Percentiles rank a stretch among this genome's conserved stretches.
These are phyloP conservation scores for Canis aureus DNA, from an alignment of 2,113 vertebrate genomes.

Conservation along the genomic window DNA sequence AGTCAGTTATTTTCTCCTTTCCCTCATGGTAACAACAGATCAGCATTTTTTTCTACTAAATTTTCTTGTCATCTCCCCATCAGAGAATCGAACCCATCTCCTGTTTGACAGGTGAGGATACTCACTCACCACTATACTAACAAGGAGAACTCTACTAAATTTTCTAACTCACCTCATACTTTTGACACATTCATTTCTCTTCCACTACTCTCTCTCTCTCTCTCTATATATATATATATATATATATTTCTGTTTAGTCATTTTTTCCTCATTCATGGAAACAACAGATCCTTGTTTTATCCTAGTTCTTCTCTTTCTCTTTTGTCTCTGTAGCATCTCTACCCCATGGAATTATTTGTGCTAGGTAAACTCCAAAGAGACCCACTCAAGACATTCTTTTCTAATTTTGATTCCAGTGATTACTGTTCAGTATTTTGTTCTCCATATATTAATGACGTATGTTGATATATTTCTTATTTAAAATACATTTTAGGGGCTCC, in stretches of 20 bases:
- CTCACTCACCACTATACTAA: too few relatives aligned
- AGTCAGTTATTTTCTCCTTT: background rate
- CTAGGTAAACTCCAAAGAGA: background rate
- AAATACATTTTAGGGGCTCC: background rate
- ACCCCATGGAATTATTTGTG: background rate
- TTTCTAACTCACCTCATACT: background rate
- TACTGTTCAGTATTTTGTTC: constrained; percentile 32
- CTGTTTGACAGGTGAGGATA: too few relatives aligned
- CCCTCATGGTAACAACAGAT: background rate
- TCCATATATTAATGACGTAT: background rate
- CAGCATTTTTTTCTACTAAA: background rate
- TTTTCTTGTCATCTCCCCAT: background rate
- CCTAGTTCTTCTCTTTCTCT: background rate
- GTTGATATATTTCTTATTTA: constrained; percentile 34
- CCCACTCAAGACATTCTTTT: background rate
- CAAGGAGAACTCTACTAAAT: background rate
- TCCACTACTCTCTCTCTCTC: background rate
- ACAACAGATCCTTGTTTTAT: background rate
- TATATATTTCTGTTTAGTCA: background rate
- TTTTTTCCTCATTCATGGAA: background rate
- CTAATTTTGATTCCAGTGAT: background rate
- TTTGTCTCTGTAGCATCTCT: background rate
- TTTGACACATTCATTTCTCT: background rate
- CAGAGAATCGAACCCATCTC: too few relatives aligned
- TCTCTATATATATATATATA: too few relatives aligned